phyloP scores from a whole-genome alignment of 2,113 vertebrate species.

The Trematomus loennbergii region DNA sequence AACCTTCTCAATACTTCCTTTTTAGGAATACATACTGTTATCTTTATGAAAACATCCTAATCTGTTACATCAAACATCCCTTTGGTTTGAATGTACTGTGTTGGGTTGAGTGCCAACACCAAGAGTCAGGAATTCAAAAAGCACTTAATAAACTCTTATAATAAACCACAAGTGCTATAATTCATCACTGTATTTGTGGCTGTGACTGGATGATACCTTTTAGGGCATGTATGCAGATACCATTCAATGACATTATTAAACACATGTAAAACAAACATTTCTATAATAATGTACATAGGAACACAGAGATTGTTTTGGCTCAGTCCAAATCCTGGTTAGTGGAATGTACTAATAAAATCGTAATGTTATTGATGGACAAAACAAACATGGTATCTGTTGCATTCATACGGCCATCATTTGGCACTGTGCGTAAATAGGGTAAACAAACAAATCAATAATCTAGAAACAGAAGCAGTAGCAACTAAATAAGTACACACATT shows the following conservation, averaged over 20 bases:
- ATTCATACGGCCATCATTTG: slow-evolving; percentile 67
- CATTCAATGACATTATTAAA: slow-evolving; percentile 29
- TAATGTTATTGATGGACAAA: slow-evolving; percentile 28
- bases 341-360: slow-evolving; percentile 57
- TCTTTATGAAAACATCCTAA: slow-evolving; percentile 25
- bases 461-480: slow-evolving; percentile 48
- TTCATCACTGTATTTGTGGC: slow-evolving; percentile 18
- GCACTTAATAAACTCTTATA: neutral
- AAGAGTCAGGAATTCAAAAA: slow-evolving; percentile 28
- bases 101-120: neutral
- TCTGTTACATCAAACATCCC: slow-evolving; percentile 15
- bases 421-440: slow-evolving; percentile 68
- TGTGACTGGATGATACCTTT: slow-evolving; percentile 60
- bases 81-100: slow-evolving; percentile 25
- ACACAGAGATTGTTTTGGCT: slow-evolving; percentile 48
- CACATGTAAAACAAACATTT: slow-evolving; percentile 16
- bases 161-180: slow-evolving; percentile 32
- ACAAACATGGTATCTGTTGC: slow-evolving; percentile 33
- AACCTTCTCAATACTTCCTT: slow-evolving; percentile 11
- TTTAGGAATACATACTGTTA: slow-evolving; percentile 5
- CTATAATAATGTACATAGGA: slow-evolving; percentile 34
- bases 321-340: slow-evolving; percentile 33
- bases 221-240: slow-evolving; percentile 61
- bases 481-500: slow-evolving; percentile 66
- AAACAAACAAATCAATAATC: slow-evolving; percentile 66